Percentiles rank a stretch among this genome's conserved stretches.
Conservation (phyloP, 2,888 invertebrate species). For the Ophion slaviceki region DNA sequence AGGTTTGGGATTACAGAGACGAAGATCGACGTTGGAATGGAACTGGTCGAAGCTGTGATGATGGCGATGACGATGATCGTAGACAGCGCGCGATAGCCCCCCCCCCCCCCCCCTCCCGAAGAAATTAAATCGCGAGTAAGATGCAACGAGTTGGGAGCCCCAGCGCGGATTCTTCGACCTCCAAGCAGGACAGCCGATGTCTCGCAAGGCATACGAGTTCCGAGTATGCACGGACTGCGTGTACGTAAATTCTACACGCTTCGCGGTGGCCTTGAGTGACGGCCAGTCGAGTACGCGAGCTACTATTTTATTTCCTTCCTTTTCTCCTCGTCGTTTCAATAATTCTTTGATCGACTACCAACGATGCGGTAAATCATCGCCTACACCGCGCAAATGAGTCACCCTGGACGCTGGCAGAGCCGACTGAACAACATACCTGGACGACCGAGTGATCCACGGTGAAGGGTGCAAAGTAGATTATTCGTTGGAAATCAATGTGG, state of each 20-base stretch:
- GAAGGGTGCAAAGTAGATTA: background rate
- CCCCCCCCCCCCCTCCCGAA: background rate
- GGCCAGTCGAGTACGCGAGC: constrained; percentile 27
- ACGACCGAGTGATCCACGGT: background rate
- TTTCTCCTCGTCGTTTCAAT: constrained; percentile 28
- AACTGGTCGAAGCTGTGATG: background rate
- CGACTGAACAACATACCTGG: background rate
- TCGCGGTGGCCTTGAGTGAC: constrained; percentile 53
- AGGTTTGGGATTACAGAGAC: no score
- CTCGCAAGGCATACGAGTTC: constrained; percentile 40
- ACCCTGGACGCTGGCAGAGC: background rate
- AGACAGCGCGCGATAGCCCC: constrained; percentile 16
- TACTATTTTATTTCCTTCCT: constrained; percentile 26
- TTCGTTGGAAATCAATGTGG: background rate
- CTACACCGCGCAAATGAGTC: background rate
- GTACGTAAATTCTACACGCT: constrained; percentile 53
- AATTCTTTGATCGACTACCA: constrained; percentile 34
- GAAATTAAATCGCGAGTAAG: constrained; percentile 45
- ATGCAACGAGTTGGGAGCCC: constrained; percentile 51
- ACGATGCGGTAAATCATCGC: constrained; percentile 14
- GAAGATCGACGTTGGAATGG: background rate
- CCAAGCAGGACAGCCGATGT: constrained; percentile 35
- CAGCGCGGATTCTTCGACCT: constrained; percentile 40
- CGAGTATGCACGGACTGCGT: constrained; percentile 37
- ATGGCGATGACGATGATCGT: background rate